phyloP scores from a whole-genome alignment of 2,797 vertebrate genomes.

The Glyptemys insculpta region DNA sequence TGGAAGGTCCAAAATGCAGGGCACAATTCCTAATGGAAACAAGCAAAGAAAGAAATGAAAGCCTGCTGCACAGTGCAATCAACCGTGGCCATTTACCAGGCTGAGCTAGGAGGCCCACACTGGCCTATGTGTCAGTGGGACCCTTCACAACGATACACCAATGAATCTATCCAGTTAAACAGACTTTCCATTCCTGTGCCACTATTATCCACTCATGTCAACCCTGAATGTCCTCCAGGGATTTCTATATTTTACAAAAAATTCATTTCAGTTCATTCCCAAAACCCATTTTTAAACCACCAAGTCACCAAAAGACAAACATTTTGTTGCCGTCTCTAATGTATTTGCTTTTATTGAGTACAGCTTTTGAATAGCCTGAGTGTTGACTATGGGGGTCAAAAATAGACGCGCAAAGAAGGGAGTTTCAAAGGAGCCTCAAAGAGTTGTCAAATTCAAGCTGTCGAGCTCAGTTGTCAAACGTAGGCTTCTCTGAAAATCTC shows the following conservation, averaged over 20 bases:
- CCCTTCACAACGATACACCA: neutral
- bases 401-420: neutral
- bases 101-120: neutral
- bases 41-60: neutral
- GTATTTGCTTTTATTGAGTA: neutral
- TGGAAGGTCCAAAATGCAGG: neutral
- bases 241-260: neutral
- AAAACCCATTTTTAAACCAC: neutral
- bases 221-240: neutral
- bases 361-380: neutral
- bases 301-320: neutral
- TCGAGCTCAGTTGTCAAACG: neutral
- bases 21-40: neutral
- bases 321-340: neutral
- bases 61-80: neutral
- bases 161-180: neutral
- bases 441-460: neutral
- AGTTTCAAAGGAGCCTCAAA: neutral
- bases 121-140: neutral
- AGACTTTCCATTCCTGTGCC: neutral
- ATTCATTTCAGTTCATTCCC: neutral
- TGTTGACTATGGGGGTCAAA: neutral
- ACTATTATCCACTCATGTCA: neutral
- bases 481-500: neutral
- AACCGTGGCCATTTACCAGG: neutral